Evolutionary conservation across 2,888 invertebrate genomes (phyloP).

Genomic region (Melinaea menophilus): DNA sequence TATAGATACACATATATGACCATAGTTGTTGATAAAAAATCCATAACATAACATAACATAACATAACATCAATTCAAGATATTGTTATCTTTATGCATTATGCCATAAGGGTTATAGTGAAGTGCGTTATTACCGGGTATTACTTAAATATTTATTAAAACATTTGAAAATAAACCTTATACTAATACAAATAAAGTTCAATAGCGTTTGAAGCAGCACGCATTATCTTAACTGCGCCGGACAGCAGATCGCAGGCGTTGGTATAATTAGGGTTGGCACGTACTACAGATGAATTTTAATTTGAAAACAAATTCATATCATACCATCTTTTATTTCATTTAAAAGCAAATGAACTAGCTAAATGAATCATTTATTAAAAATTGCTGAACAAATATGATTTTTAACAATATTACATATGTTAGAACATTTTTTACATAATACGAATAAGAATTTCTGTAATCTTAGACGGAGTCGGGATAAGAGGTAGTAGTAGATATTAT

Average conservation of each 20-base stretch:
- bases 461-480: too few species aligned
- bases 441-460: too few species aligned
- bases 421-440: too few species aligned
- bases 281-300: slow-evolving; percentile 1
- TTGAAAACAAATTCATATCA: too few species aligned
- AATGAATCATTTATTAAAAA: too few species aligned
- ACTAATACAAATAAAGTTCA: not conserved
- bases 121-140: slow-evolving; percentile 1
- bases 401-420: too few species aligned
- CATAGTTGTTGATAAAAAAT: not conserved
- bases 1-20: not conserved
- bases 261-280: slow-evolving; percentile 48
- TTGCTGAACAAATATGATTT: too few species aligned
- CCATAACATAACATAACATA: slow-evolving; percentile 3
- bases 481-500: too few species aligned
- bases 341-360: too few species aligned
- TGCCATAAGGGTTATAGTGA: slow-evolving; percentile 6
- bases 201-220: slow-evolving; percentile 45
- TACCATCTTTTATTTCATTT: too few species aligned
- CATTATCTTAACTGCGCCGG: slow-evolving; percentile 58
- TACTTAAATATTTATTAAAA: slow-evolving; percentile 1
- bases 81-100: slow-evolving; percentile 5
- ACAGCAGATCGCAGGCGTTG: slow-evolving; percentile 49
- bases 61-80: slow-evolving; percentile 5
- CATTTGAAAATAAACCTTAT: slow-evolving; percentile 18